Base-by-base conservation (phyloP, 1,140 invertebrate genomes). In the Drosophila virilis region DNA sequence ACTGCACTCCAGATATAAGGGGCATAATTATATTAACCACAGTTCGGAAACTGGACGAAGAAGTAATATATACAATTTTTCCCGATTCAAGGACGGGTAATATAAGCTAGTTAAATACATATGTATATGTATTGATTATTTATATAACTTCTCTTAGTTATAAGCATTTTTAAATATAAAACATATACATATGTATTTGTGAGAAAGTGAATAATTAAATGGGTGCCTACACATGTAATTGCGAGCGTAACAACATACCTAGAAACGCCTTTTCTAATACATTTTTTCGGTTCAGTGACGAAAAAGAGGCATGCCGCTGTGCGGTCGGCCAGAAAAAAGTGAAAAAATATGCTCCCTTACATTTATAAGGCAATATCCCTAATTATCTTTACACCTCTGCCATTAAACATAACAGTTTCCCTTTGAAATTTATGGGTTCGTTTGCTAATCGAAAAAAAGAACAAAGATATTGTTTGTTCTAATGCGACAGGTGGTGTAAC, bases 291-390 rank as follows among this genome's bases (percentile, higher is more conserved):
- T 71, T 74, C 76, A 69, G 71, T 69, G 61, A 74, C 68, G 76
- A 86, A 64, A 67, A 66, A 60, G 37, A 79, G 83, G 79, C 76
- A 68, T 86, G 79, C 83, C 83, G 83, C 83, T 86, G 84, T 61
- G 83, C 76, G 83, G 83, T 79, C 83, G 82, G 82, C 83, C 68
- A 88, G 57, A 77, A 79, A 79, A 86, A 88, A 86, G 83, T 73
- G 66, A 89, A 79, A 38, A 77, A 79, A 83, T 68, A 68, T 77
- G 76, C 75, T 67, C 81, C 51, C 71, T 76, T 74, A 77, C 74
- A 74, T 77, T 82, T 77, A 69, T 77, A 72, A 78, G 79, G 73
- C 79, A 86, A 89, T 88, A 88, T 83, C 69, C 77, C 84, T 86
- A 86, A 86, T 86, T 86, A 74, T 58, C 66, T 70, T 61, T 70